Evolutionary conservation across 1,140 invertebrate species (phyloP).

Genomic region (Agraylea sexmaculata): DNA sequence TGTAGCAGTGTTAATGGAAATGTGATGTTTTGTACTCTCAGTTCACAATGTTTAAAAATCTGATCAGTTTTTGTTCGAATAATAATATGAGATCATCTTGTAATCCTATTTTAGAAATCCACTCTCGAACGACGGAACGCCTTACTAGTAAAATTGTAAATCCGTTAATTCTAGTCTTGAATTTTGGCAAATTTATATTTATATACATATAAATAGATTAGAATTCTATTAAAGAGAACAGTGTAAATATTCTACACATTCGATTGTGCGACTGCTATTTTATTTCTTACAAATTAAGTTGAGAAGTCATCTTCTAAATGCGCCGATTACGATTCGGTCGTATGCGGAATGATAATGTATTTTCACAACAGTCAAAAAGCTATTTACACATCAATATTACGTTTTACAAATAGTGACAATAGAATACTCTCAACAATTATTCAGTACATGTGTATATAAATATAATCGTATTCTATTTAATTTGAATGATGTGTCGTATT

Average conservation of each 20-base stretch:
- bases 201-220: constrained; percentile 16
- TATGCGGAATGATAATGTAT: constrained; percentile 13
- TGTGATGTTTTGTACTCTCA: constrained; percentile 21
- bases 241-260: constrained; percentile 19
- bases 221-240: constrained; percentile 13
- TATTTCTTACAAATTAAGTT: constrained; percentile 17
- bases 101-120: constrained; percentile 9
- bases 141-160: neutral
- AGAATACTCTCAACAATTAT: neutral
- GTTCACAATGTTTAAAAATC: no score
- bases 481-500: neutral
- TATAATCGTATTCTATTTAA: neutral
- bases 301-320: constrained; percentile 11
- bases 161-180: constrained; percentile 12
- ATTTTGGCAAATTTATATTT: constrained; percentile 22
- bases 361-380: constrained; percentile 4
- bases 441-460: neutral
- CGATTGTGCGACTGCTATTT: constrained; percentile 18
- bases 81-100: constrained; percentile 22
- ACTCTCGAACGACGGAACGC: constrained; percentile 6
- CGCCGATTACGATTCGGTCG: no score
- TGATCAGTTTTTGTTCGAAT: no score
- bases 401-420: neutral
- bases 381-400: neutral
- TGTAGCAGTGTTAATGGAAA: constrained; percentile 12